Evolutionary conservation across 2,113 vertebrate species (phyloP).

Genomic region (Coptodon bakossiorum): DNA sequence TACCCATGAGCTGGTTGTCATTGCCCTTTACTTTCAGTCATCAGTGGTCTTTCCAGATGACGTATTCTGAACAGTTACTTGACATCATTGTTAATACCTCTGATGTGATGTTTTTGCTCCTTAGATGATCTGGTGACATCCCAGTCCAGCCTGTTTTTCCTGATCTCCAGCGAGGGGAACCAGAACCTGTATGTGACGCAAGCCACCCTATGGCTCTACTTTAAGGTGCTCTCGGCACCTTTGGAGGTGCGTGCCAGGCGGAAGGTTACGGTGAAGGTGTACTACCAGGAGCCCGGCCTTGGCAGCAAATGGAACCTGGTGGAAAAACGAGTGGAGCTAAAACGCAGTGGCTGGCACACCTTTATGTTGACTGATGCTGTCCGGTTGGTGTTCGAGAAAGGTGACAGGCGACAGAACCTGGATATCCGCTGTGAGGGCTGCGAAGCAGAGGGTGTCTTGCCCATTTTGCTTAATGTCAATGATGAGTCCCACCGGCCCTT

Average conservation of each 20-base stretch:
- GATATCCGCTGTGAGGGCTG: conserved; percentile 93
- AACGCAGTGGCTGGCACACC: conserved; percentile 95
- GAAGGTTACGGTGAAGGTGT: conserved; percentile 89
- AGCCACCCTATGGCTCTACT: conserved; percentile 95
- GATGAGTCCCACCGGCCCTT: conserved; percentile 94
- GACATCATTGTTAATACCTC: background rate
- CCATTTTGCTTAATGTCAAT: conserved; percentile 79
- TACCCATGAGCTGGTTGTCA: background rate
- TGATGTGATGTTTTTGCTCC: conserved; percentile 7
- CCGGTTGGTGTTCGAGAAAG: conserved; percentile 82
- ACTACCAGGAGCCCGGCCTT: conserved; percentile 84
- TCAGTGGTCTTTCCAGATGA: background rate
- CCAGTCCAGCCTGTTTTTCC: conserved; percentile 89
- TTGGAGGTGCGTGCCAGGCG: conserved; percentile 78
- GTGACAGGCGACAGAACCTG: conserved; percentile 88
- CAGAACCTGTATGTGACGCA: conserved; percentile 89
- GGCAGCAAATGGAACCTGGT: conserved; percentile 86
- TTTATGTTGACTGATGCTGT: conserved; percentile 87
- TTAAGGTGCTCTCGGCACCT: conserved; percentile 81
- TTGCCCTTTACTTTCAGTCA: background rate
- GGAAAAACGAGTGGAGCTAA: conserved; percentile 91
- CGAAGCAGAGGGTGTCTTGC: conserved; percentile 77
- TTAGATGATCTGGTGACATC: conserved; percentile 90
- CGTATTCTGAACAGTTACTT: background rate
- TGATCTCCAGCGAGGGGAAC: conserved; percentile 94